Evolutionary conservation across 2,113 vertebrate species (phyloP), one percentile per base, ranked within the genome.

Genomic region (Ophthalmolycus amberensis): DNA sequence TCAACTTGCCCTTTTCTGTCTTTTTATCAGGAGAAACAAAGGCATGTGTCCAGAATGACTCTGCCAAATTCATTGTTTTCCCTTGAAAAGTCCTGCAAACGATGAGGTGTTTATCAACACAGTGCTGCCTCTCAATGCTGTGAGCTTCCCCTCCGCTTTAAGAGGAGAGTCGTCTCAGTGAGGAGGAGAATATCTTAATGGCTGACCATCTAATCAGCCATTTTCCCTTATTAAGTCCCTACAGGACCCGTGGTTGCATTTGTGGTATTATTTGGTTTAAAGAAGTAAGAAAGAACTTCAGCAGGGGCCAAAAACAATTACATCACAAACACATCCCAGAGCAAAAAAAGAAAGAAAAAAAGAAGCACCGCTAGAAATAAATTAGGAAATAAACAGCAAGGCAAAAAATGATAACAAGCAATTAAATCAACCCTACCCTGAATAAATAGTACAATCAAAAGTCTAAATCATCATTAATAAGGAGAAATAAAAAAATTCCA

Each of bases 361-460:
- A 87, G 88, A 91, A 92, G 85, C 84, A 90, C 79, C 78, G 84
- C 84, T 83, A 89, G 83, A 89, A 92, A 92, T 92, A 93, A 93
- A 85, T 93, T 82, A 92, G 84, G 10, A 86, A 91, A 93, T 92
- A 94, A 93, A 94, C 92, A 92, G 80, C 75, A 77, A 88, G 77
- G 85, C 58, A 76, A 87, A 83, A 87, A 74, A 74, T 87, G 64
- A 63, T 29, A 66, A 76, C 42, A 85, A 77, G 70, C 48, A 79
- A 89, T 87, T 78, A 80, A 90, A 90, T 63, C 56, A 80, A 91
- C 37, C 62, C 85, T 90, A 93, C 81, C 88, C 86, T 91, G 89
- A 94, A 94, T 94, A 94, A 94, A 94, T 93, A 94, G 89, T 90
- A 93, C 93, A 94, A 94, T 94, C 93, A 93, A 94, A 90, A 92